Evolutionary conservation across 2,888 invertebrate species (phyloP).

Genomic region (Bembecia ichneumoniformis): DNA sequence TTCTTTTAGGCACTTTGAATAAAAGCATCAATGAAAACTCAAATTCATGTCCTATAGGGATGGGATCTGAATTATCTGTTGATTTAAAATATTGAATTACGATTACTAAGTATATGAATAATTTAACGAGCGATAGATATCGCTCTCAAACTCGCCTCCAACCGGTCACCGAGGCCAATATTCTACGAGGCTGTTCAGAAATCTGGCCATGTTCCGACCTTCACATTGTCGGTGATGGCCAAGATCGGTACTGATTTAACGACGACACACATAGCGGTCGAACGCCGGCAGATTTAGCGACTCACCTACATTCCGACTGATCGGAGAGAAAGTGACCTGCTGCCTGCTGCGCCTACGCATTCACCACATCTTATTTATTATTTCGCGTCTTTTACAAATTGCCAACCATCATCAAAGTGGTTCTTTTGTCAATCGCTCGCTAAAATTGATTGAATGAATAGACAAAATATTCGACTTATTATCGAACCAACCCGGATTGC

Average conservation of each 20-base stretch:
- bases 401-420: too few relatives aligned
- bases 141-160: not conserved
- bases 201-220: constrained; percentile 34
- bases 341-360: constrained; percentile 1
- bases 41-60: too few relatives aligned
- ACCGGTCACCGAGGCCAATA: constrained; percentile 28
- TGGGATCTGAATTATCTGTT: not conserved
- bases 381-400: too few relatives aligned
- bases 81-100: not conserved
- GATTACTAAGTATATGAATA: not conserved
- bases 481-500: too few relatives aligned
- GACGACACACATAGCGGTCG: constrained; percentile 22
- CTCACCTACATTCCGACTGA: constrained; percentile 17
- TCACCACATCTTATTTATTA: not conserved
- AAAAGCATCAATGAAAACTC: too few relatives aligned
- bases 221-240: constrained; percentile 45
- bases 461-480: too few relatives aligned
- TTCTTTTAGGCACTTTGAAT: too few relatives aligned
- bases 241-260: constrained; percentile 38
- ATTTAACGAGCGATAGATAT: too few relatives aligned
- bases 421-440: too few relatives aligned
- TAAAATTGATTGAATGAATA: too few relatives aligned
- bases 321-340: constrained; percentile 28
- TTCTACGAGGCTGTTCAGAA: constrained; percentile 18
- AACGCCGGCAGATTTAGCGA: constrained; percentile 15